Base-by-base conservation (phyloP, 2,113 vertebrate species). In the Lynx canadensis region DNA sequence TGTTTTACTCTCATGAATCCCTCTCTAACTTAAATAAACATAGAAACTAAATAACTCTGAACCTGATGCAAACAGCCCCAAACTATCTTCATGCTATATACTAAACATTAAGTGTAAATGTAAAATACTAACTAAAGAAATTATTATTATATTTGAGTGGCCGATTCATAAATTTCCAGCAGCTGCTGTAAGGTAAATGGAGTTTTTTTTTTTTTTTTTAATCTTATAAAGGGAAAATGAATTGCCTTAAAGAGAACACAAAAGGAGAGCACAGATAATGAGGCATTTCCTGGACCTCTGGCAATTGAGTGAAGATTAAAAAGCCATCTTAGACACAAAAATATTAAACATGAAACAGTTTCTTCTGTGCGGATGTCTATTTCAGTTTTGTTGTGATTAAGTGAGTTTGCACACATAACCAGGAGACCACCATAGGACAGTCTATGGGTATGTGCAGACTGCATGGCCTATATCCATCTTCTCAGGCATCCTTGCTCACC, bases 1-100 rank as follows among this genome's bases (percentile, higher is more conserved):
- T 18, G 21, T 68, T 87, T 76, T 7, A 57, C 10, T 2, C 52
- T 94, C 38, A 38, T 83, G 66, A 82, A 81, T 85, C 19, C 18
- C n/a, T 68, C 52, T 84, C 41, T 71, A 52, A 96, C 78, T 55
- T 74, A 95, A 95, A 52, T 45, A 96, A 79, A 68, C 4, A 68
- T 27, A 25, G 31, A 76, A 90, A 94, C 16, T 45, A 81, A 91
- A 73, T n/a, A 33, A 48, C 66, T 69, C 11, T 80, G 55, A 52
- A 65, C 5, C 36, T 87, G 78, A 2, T 83, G 0, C 4, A 74
- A 65, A 93, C 3, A 78, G 91, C 16, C 3, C 18, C 55, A 86
- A 45, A 68, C 14, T 45, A 57, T 76, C 7, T 69, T 50, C 25
- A 57, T 57, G 74, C 18, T 63, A 2, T 52, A 79, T 79, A 69